Evolutionary conservation across 2,888 invertebrate genomes (phyloP).

Genomic region (Eristalis arbustorum): DNA sequence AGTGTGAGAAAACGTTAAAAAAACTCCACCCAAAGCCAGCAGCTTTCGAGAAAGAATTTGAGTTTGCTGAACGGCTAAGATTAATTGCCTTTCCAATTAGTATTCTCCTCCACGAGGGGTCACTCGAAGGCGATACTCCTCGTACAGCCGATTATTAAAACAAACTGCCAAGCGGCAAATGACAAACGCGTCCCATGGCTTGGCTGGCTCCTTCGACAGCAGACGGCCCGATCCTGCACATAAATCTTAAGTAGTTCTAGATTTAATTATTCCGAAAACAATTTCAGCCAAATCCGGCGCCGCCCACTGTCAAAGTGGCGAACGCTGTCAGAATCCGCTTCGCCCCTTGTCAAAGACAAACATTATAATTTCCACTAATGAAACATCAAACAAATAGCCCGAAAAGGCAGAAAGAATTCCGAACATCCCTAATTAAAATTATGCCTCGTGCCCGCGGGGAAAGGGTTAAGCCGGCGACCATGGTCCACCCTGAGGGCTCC

Average conservation of each 20-base stretch:
- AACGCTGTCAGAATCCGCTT: background rate
- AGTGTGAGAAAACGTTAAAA: no score
- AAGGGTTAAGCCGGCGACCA: constrained; percentile 12
- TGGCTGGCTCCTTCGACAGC: background rate
- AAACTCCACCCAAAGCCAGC: no score
- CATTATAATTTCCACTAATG: constrained; percentile 32
- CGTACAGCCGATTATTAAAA: no score
- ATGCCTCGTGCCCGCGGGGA: background rate
- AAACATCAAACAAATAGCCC: constrained; percentile 44
- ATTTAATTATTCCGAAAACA: background rate
- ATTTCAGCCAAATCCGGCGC: background rate
- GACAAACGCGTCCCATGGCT: background rate
- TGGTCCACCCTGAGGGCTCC: background rate
- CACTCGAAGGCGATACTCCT: no score
- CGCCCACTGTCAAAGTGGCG: background rate
- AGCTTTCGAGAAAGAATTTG: no score
- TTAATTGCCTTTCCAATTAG: no score
- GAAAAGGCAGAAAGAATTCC: constrained; percentile 31
- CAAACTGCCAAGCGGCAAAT: background rate
- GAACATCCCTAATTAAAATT: constrained; percentile 45
- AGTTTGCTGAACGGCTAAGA: no score
- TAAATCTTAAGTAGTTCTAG: background rate
- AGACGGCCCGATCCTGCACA: background rate
- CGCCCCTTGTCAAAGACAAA: background rate
- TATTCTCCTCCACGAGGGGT: no score